Evolutionary conservation across 2,113 vertebrate species (phyloP).

Genomic region (Pipra filicauda): DNA sequence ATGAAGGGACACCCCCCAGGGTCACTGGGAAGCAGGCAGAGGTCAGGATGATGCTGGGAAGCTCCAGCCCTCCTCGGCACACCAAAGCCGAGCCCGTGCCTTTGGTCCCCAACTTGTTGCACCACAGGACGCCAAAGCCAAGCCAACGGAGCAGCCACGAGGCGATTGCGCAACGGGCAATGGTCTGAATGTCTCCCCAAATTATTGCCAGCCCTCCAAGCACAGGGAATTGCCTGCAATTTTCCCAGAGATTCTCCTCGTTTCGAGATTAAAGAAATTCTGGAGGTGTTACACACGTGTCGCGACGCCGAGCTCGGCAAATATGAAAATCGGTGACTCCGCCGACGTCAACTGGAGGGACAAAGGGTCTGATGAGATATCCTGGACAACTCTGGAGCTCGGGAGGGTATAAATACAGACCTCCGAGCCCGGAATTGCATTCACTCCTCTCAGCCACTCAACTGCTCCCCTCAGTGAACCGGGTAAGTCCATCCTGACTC

Average conservation of each 20-base stretch:
- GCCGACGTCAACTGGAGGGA: neutral
- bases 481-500: neutral
- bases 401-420: neutral
- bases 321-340: neutral
- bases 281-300: neutral
- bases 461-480: neutral
- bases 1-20: neutral
- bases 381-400: neutral
- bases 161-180: neutral
- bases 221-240: neutral
- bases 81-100: neutral
- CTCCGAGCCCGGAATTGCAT: rapidly evolving
- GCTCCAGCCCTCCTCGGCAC: rapidly evolving
- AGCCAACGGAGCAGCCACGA: rapidly evolving
- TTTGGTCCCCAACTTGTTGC: rapidly evolving
- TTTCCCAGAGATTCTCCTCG: neutral
- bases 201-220: neutral
- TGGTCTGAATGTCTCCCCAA: neutral
- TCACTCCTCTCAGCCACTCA: neutral
- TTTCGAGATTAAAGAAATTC: constrained; percentile 25
- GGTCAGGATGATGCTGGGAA: rapidly evolving
- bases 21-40: rapidly evolving
- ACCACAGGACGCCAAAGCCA: neutral
- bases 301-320: neutral
- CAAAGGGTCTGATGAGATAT: rapidly evolving